Evolutionary conservation across 2,888 invertebrate species (phyloP), one percentile per base, ranked within the genome.

Genomic region (Phengaris alcon): DNA sequence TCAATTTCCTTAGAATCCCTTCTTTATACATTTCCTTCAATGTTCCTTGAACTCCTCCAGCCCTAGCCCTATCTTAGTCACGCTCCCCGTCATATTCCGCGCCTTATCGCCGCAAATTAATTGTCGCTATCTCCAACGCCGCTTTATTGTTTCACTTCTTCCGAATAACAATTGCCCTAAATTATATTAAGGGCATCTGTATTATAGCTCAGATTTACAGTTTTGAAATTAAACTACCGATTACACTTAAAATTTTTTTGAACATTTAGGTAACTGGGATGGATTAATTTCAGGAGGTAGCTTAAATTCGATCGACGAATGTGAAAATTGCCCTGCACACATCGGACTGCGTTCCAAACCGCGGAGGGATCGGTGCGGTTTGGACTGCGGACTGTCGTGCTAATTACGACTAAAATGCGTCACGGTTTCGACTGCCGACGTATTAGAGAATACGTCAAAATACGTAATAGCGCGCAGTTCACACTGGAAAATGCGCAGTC

Each of bases 71-170:
- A 91, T 92, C 92, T 83, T 82, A 86, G 87, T 88, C 91, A 90
- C 92, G 92, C 91, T 85, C 81, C 83, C 83, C 81, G 82, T 81
- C 92, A 92, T 91, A 91, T 91, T 91, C 91, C 90, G 79, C 83
- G 87, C 84, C 84, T 92, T 92, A 92, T 92, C 92, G 90, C 91
- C 88, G 88, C 89, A 88, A 90, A 91, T 90, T 92, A 92, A 92
- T 91, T 88, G 87, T 84, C 78, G 73, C 78, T 81, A 84, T 84
- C 85, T 86, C 84, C 85, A 83, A 79, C 77, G 74, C 74, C 76
- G 77, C 77, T 77, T 77, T 75, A 76, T 76, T 77, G 77, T 76
- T 46, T 12, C 35, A 64, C 64, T 64, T 64, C 64, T 44, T 64
- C 64, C 64, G 64, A 64, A 64, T 64, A 64, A 64, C 64, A 64